These are phyloP conservation scores for Pseudopipra pipra DNA, from an alignment of 2,113 vertebrate genomes.

Conservation along the genomic window DNA sequence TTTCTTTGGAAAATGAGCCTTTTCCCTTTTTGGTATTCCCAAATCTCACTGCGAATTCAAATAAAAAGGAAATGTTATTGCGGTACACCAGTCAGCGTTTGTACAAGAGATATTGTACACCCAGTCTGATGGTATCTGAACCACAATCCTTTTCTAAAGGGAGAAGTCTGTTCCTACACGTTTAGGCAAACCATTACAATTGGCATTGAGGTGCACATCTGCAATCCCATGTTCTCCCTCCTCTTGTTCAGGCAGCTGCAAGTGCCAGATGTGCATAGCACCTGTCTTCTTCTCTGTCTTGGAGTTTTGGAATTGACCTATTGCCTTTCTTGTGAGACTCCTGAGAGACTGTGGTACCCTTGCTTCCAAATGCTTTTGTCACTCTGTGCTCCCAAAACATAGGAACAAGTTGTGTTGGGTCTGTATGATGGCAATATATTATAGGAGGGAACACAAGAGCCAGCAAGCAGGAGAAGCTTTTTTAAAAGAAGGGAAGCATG, in stretches of 20 bases:
- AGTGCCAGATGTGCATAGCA: not conserved
- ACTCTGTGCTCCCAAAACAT: not conserved
- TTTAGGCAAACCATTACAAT: not conserved
- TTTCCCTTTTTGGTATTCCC: not conserved
- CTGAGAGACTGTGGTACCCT: not conserved
- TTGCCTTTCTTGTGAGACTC: not conserved
- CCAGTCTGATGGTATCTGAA: not conserved
- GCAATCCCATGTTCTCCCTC: not conserved
- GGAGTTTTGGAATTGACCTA: not conserved
- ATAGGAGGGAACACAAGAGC: not conserved
- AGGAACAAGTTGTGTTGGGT: fast-evolving
- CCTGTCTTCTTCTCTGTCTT: not conserved
- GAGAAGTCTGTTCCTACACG: not conserved
- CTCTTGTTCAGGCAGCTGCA: not conserved
- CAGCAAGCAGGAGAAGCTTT: not conserved
- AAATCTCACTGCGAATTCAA: not conserved
- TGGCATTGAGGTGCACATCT: not conserved
- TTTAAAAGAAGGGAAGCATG: not conserved
- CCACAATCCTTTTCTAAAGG: not conserved
- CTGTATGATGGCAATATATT: fast-evolving
- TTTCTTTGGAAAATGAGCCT: not conserved
- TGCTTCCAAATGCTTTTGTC: not conserved
- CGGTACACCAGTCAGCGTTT: not conserved
- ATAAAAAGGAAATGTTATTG: not conserved
- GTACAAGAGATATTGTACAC: not conserved